Base-by-base conservation (phyloP, 2,113 vertebrate genomes). In the Meleagris gallopavo region DNA sequence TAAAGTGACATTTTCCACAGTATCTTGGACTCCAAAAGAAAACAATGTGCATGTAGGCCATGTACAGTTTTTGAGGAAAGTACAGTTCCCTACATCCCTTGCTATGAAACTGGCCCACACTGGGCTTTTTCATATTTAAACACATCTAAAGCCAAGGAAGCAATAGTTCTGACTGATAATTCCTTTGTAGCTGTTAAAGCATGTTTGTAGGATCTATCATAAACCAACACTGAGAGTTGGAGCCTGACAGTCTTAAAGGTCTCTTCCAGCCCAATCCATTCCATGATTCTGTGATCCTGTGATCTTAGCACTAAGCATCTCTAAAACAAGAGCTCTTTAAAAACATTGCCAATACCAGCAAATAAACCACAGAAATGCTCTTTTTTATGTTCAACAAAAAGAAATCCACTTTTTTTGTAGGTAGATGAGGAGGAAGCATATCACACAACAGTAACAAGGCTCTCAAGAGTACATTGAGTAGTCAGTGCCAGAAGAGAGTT, bases 61-160 rank as follows among this genome's bases (percentile, higher is more conserved):
- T 29, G n/a, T 20, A 48, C n/a, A 79, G 52, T 48, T 87, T 21
- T 66, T 48, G 16, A 82, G 70, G 61, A 89, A 92, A 87, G 57
- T 12, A 79, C 40, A 50, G 89, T 95, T 94, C 93, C 73, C 88
- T 86, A 30, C 43, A 58, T 76, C 61, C 50, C 41, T 74, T 83
- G 61, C 76, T 81, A 55, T 60, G 73, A 74, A 83, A 43, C 61
- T 81, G 22, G 61, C 52, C 92, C 46, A 71, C 58, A 38, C 41
- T 71, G 11, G 4, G 57, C 30, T 95, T 72, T 92, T 88, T 83
- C 65, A 64, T 88, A 92, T 88, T 81, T 90, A 88, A 93, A 83
- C 36, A 50, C n/a, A 58, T 61, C 77, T 71, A 45, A 41, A 89
- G 78, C 41, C 73, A 36, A 50, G 38, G 66, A 17, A 16, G 27